Conservation (phyloP, 2,113 vertebrate genomes). For the Donacobius atricapilla region DNA sequence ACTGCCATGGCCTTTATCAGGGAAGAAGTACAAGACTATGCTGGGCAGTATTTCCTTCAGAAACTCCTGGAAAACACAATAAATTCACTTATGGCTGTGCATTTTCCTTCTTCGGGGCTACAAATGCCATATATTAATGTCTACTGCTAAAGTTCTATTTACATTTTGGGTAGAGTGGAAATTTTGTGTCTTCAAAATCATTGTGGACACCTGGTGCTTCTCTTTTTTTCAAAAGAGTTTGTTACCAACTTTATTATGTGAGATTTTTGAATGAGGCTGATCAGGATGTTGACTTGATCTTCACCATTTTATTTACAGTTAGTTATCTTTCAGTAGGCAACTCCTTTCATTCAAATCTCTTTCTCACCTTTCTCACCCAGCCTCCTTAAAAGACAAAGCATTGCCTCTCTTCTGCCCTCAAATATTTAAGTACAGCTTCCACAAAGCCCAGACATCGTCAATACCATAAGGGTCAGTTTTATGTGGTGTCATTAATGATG, state of each 20-base stretch:
- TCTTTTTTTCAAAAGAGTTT: not conserved
- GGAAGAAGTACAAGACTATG: not conserved
- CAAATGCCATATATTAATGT: not conserved
- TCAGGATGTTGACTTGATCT: not conserved
- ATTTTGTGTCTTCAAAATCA: not conserved
- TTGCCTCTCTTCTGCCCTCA: not conserved
- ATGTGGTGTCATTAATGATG: not conserved
- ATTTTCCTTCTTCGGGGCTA: not conserved
- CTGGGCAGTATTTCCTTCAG: not conserved
- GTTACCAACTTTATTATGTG: not conserved
- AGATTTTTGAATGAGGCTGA: not conserved
- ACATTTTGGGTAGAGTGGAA: not conserved
- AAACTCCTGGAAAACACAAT: not conserved
- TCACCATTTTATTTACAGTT: not conserved
- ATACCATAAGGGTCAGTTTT: not conserved
- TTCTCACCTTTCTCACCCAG: not conserved
- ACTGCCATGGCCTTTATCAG: not conserved
- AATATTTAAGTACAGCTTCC: not conserved
- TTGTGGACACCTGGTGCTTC: not conserved
- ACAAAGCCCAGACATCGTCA: not conserved
- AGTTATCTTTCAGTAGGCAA: not conserved
- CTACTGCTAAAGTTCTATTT: not conserved
- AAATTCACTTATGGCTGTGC: not conserved
- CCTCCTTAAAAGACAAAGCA: not conserved
- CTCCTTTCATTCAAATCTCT: not conserved